A percentile compares a stretch with the other conserved stretches of the same genome.
These are phyloP conservation scores for Azemiops feae DNA, from an alignment of 2,113 vertebrate genomes.

Conservation along the genomic window DNA sequence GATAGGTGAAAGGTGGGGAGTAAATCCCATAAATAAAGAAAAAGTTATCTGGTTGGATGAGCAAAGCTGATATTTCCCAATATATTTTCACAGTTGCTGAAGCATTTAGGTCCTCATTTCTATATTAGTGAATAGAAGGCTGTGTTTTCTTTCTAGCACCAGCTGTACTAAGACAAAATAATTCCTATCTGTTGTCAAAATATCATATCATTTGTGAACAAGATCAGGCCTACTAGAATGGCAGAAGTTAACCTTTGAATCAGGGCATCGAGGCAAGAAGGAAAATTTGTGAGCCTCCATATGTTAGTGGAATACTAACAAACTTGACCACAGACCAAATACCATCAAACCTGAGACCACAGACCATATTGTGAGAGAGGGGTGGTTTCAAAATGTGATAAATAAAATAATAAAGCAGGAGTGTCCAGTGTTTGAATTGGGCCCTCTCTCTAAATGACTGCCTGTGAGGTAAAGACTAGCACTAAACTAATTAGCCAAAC, in stretches of 20 bases:
- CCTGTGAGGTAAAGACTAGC: background rate
- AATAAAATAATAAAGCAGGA: background rate
- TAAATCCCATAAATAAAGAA: background rate
- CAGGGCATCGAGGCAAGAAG: background rate
- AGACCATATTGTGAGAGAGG: background rate
- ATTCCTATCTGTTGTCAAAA: background rate
- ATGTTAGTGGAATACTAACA: background rate
- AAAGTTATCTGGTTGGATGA: background rate
- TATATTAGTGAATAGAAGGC: background rate
- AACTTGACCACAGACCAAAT: too few species aligned
- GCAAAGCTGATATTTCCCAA: background rate
- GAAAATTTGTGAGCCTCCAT: background rate
- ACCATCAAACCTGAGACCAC: too few species aligned
- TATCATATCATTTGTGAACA: background rate
- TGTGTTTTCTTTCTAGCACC: background rate
- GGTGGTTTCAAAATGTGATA: background rate
- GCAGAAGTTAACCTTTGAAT: background rate
- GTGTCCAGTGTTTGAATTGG: background rate
- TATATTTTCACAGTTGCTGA: background rate
- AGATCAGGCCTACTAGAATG: background rate
- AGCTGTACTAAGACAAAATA: background rate
- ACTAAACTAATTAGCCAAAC: background rate
- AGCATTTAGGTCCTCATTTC: background rate
- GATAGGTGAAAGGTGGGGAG: background rate
- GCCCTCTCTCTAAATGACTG: background rate